phyloP scores from a whole-genome alignment of 2,113 vertebrate species.

The Gymnocephalus cernua region DNA sequence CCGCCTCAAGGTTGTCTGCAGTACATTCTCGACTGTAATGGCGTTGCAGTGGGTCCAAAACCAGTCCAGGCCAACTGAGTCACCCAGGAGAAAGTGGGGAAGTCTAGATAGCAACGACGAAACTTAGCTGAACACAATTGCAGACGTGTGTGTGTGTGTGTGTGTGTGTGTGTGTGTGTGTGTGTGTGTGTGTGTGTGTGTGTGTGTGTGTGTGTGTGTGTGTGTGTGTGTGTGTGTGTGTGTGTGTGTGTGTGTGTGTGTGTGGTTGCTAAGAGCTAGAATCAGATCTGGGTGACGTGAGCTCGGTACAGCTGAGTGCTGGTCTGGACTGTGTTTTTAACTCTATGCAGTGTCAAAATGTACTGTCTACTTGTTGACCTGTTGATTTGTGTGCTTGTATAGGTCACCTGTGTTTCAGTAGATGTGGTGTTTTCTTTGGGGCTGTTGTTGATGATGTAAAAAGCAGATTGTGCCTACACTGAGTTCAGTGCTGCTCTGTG shows the following conservation, averaged over 20 bases:
- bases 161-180: constrained; percentile 58
- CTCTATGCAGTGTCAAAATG: constrained; percentile 93
- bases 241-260: constrained; percentile 45
- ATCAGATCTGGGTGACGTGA: constrained; percentile 78
- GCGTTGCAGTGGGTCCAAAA: constrained; percentile 95
- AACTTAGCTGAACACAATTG: constrained; percentile 84
- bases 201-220: constrained; percentile 59
- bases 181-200: constrained; percentile 55
- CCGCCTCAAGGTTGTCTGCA: constrained; percentile 99
- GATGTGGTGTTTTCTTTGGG: constrained; percentile 87
- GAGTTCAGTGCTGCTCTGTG: constrained; percentile 88
- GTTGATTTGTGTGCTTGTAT: constrained; percentile 92
- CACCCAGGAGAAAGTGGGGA: constrained; percentile 59
- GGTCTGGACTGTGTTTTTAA: constrained; percentile 91
- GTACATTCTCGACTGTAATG: constrained; percentile 99
- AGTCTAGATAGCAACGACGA: constrained; percentile 64
- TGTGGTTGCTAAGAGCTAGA: constrained; percentile 66
- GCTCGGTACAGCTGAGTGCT: constrained; percentile 83
- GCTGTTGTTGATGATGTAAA: constrained; percentile 89
- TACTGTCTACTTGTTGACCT: constrained; percentile 88
- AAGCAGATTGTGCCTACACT: constrained; percentile 90
- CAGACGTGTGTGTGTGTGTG: constrained; percentile 50
- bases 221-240: constrained; percentile 58
- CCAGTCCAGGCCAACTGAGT: constrained; percentile 95
- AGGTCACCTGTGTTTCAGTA: constrained; percentile 89